Conservation (phyloP, 2,888 invertebrate species). For the Allophyes oxyacanthae region DNA sequence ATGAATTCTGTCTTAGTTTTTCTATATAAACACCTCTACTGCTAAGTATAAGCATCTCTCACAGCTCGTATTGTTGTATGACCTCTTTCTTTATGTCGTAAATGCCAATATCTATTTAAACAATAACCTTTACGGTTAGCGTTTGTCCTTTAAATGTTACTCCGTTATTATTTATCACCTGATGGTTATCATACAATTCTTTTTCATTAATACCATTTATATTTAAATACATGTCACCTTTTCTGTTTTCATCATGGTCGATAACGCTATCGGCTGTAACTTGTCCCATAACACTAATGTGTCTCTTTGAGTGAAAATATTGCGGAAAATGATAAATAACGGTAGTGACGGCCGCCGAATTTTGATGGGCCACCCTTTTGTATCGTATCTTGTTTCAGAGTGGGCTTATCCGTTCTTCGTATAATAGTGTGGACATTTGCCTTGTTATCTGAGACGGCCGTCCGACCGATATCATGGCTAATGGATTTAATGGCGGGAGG, state of each 20-base stretch:
- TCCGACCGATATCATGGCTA: slow-evolving; percentile 63
- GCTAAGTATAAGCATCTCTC: not conserved
- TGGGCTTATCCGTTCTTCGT: slow-evolving; percentile 79
- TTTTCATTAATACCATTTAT: too few species aligned
- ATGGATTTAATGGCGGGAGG: slow-evolving; percentile 62
- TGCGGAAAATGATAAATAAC: slow-evolving; percentile 85
- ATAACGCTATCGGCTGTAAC: slow-evolving; percentile 19
- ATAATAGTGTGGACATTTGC: slow-evolving; percentile 76
- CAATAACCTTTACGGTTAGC: not conserved
- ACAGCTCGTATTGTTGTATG: not conserved
- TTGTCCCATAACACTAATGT: slow-evolving; percentile 64
- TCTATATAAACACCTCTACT: not conserved
- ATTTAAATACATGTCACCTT: too few species aligned
- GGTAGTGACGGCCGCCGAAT: slow-evolving; percentile 79
- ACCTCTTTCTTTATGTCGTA: not conserved
- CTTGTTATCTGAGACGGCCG: slow-evolving; percentile 63
- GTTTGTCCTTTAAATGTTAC: not conserved
- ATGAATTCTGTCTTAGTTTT: not conserved
- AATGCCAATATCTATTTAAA: slow-evolving; percentile 5
- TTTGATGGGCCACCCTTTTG: slow-evolving; percentile 84
- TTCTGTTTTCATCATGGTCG: too few species aligned
- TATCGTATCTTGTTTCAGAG: slow-evolving; percentile 86
- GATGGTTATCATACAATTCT: too few species aligned
- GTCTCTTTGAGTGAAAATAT: slow-evolving; percentile 83
- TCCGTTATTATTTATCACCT: not conserved